Evolutionary conservation across 2,797 vertebrate species (phyloP), one percentile per base, ranked within the genome.

Genomic region (Melanotaenia trifasciata): DNA sequence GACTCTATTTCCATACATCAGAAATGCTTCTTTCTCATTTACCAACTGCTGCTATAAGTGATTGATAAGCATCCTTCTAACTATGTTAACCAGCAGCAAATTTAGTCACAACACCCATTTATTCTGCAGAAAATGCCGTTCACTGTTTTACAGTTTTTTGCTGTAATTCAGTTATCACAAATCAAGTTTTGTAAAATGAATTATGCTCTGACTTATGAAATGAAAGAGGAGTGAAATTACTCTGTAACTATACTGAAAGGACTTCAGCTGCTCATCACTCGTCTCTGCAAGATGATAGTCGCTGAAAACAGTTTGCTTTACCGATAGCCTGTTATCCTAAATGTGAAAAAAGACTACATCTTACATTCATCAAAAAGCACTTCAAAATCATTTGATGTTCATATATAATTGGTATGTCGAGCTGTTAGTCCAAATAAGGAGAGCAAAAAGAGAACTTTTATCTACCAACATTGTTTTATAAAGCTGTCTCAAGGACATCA

Each of bases 21-120:
- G 58, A 71, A 69, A 69, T 53, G 40, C 51, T 65, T 73, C n/a
- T 14, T 65, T 72, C 58, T 78, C 68, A 84, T 88, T 85, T 81
- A 79, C 74, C 74, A 36, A 78, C 74, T 67, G 62, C 53, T 72
- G 72, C 32, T 76, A 35, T 51, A 47, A 36, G 61, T 61, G 81
- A 72, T 72, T 65, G 30, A 76, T 63, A 58, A 68, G 32, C 73
- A 57, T 61, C 10, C 70, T 66, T 76, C 60, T 63, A 70, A 73
- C 70, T 58, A 67, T 63, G 33, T 58, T 66, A 80, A 76, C 62
- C 79, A 63, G 16, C 59, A 63, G 62, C 43, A 56, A 67, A 75
- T 78, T 51, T 45, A 64, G 30, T 47, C 14, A 30, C 57, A 58
- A 58, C 24, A 32, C 10, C 12, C 57, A 69, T 64, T 82, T 28